Conservation (phyloP, 2,888 invertebrate species). For the Camptogramma bilineatum region DNA sequence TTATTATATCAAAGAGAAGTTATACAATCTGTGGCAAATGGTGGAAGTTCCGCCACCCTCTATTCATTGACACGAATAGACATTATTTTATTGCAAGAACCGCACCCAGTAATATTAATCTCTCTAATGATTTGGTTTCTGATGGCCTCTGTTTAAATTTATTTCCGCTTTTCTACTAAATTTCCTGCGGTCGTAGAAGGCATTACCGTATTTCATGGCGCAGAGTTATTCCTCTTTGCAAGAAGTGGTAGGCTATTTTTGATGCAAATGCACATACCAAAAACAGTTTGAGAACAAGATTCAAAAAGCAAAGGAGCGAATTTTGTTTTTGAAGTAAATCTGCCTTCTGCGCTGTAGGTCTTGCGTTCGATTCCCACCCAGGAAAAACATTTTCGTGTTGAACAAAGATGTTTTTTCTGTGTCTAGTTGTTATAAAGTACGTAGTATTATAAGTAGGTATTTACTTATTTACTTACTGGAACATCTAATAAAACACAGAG, state of each 20-base stretch:
- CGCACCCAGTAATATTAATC: constrained; percentile 44
- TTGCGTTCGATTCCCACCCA: too few species aligned
- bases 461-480: too few species aligned
- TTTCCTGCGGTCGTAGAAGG: constrained; percentile 45
- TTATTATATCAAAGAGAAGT: background rate
- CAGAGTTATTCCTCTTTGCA: constrained; percentile 40
- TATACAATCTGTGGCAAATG: constrained; percentile 3
- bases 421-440: too few species aligned
- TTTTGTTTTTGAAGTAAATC: too few species aligned
- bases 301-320: too few species aligned
- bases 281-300: background rate
- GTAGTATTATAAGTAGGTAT: too few species aligned
- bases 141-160: constrained; percentile 55
- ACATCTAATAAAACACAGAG: too few species aligned
- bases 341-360: too few species aligned
- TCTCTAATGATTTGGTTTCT: constrained; percentile 55
- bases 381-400: too few species aligned
- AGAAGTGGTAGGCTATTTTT: constrained; percentile 18
- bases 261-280: background rate
- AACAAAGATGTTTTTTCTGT: too few species aligned
- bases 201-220: constrained; percentile 63
- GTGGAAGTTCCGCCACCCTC: constrained; percentile 7
- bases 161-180: constrained; percentile 52
- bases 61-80: constrained; percentile 27
- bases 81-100: constrained; percentile 26